Conservation (phyloP, 1,140 invertebrate genomes). For the Cherax quadricarinatus region DNA sequence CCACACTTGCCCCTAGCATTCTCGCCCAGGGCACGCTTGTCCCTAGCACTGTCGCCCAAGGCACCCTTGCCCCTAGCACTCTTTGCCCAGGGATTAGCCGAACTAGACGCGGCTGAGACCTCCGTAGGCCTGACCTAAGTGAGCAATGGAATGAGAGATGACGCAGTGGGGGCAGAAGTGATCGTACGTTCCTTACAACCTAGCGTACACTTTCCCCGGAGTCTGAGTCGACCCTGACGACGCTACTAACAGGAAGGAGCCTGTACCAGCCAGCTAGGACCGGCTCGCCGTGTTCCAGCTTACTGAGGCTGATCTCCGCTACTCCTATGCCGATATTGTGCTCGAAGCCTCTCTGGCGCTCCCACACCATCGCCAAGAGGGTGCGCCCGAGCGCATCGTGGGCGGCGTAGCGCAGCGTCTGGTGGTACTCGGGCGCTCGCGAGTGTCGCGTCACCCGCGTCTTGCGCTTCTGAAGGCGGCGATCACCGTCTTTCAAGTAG, state of each 20-base stretch:
- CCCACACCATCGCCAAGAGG: conserved; percentile 93
- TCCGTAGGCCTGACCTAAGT: too few relatives aligned
- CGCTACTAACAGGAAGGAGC: conserved; percentile 84
- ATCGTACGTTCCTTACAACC: background rate
- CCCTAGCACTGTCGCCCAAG: background rate
- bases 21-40: background rate
- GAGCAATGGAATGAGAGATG: too few relatives aligned
- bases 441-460: conserved; percentile 88
- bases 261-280: conserved; percentile 92
- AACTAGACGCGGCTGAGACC: background rate
- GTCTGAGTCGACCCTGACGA: conserved; percentile 66
- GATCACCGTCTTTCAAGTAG: conserved; percentile 90
- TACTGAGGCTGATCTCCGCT: conserved; percentile 88
- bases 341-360: conserved; percentile 87
- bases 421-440: conserved; percentile 88
- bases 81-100: background rate
- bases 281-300: conserved; percentile 85
- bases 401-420: conserved; percentile 91
- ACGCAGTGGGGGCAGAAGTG: background rate
- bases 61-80: background rate
- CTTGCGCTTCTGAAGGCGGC: conserved; percentile 93
- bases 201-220: conserved; percentile 68
- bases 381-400: conserved; percentile 90
- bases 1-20: too few relatives aligned
- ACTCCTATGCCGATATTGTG: conserved; percentile 92